Evolutionary conservation across 2,888 invertebrate genomes (phyloP), one percentile per base, ranked within the genome.

Genomic region (Acronicta leporina): DNA sequence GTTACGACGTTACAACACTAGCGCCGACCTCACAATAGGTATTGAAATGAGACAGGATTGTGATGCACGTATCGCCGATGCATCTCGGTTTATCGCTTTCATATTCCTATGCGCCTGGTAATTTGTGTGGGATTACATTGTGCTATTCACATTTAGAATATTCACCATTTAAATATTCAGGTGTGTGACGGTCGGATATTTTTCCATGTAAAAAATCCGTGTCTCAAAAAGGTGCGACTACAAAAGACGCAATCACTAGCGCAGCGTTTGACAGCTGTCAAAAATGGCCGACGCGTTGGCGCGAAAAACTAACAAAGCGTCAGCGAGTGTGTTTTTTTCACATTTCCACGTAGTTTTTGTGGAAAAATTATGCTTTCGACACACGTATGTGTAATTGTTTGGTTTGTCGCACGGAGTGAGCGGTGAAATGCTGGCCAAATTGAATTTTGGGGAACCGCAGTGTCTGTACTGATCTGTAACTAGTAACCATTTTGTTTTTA

Each of bases 311-410:
- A 92, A 91, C 92, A 87, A 87, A 88, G 88, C 85, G 85, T 81
- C 85, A 79, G 78, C 76, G 82, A 72, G 78, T 77, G 66, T 75
- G 69, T 83, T 91, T 90, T 89, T 89, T 87, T 81, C 80, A 71
- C 85, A 85, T 88, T 90, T 88, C 77, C 87, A 80, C 86, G 84
- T 80, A 81, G 87, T 77, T 90, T 90, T 86, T 83, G 86, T 83
- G 86, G 85, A 86, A 90, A 92, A 91, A 93, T 94, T 92, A 94
- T 90, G 89, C 84, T 93, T 91, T 91, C 92, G 86, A 81, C 86
- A 84, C 92, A 89, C 92, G 94, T 91, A 87, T 88, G 86, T 89
- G 89, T 94, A 92, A 94, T 94, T 94, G 94, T 94, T 93, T 90
- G 93, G 93, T 92, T 92, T 92, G 91, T 89, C 87, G 85, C 83